phyloP scores from a whole-genome alignment of 2,797 vertebrate genomes.

The Manis pentadactyla region DNA sequence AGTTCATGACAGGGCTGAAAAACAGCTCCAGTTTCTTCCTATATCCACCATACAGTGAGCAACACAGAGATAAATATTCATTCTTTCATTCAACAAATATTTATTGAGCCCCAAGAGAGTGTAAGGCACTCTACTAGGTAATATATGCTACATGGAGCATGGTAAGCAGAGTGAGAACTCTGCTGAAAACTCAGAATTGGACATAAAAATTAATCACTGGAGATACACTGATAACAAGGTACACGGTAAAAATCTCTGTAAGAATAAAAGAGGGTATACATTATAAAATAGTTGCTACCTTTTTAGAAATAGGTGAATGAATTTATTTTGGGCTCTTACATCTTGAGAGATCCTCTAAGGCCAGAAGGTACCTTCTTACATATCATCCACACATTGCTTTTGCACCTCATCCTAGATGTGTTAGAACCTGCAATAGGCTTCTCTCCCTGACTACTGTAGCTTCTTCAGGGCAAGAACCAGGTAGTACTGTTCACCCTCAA shows the following conservation, averaged over 20 bases:
- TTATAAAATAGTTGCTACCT: not conserved
- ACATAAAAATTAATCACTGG: not conserved
- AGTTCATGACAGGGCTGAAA: not conserved
- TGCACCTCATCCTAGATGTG: not conserved
- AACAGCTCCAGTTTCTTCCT: not conserved
- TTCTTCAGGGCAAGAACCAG: not conserved
- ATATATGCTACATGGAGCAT: not conserved
- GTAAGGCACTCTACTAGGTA: not conserved
- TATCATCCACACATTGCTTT: not conserved
- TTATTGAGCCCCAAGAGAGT: not conserved
- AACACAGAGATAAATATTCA: not conserved
- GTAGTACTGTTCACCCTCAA: not conserved
- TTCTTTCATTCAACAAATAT: not conserved
- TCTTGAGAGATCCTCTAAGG: not conserved
- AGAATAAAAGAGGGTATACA: not conserved
- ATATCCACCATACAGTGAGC: not conserved
- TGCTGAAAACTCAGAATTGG: not conserved
- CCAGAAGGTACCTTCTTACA: not conserved
- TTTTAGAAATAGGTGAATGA: conserved; percentile 6
- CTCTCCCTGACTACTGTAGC: not conserved
- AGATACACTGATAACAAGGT: not conserved
- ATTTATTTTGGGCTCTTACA: not conserved
- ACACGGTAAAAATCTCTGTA: not conserved
- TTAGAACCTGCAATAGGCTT: not conserved
- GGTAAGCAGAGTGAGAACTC: not conserved